phyloP scores from a whole-genome alignment of 30 jellyfish, hydroid and myxozoan species.

The Hydractinia echinata region DNA sequence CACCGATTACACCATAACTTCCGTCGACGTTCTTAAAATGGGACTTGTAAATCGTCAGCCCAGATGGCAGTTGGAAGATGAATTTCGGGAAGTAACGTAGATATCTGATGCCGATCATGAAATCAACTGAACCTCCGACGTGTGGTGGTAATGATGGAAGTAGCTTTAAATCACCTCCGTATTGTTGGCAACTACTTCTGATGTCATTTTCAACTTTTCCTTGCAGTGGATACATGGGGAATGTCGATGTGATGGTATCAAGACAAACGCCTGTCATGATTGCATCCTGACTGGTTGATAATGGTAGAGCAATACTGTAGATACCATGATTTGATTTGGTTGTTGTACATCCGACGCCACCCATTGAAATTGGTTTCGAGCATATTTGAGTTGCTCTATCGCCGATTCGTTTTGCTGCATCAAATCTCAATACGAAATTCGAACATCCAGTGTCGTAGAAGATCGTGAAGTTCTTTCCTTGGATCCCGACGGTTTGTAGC shows the following conservation, averaged over 20 bases:
- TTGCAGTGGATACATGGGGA: slow-evolving; percentile 15
- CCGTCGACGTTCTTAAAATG: neutral
- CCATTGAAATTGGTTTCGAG: neutral
- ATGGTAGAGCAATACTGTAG: neutral
- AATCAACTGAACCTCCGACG: slow-evolving; percentile 17
- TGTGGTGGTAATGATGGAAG: neutral
- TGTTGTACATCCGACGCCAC: neutral
- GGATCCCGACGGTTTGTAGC: slow-evolving; percentile 22
- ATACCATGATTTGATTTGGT: neutral
- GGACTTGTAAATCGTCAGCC: neutral
- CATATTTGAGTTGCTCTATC: neutral
- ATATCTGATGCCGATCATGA: slow-evolving; percentile 12
- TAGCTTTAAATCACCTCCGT: neutral
- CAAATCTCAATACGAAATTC: neutral
- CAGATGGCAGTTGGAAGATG: neutral
- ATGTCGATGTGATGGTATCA: neutral
- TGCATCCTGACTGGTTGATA: slow-evolving; percentile 1
- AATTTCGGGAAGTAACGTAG: neutral
- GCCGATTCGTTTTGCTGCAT: slow-evolving; percentile 3
- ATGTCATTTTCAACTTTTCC: slow-evolving; percentile 3
- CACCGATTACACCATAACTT: too few species aligned
- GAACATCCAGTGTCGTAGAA: slow-evolving; percentile 12
- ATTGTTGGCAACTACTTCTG: neutral
- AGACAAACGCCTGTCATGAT: slow-evolving; percentile 31
- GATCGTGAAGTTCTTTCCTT: slow-evolving; percentile 7